Conservation (phyloP, 2,797 vertebrate species). For the Manis javanica region DNA sequence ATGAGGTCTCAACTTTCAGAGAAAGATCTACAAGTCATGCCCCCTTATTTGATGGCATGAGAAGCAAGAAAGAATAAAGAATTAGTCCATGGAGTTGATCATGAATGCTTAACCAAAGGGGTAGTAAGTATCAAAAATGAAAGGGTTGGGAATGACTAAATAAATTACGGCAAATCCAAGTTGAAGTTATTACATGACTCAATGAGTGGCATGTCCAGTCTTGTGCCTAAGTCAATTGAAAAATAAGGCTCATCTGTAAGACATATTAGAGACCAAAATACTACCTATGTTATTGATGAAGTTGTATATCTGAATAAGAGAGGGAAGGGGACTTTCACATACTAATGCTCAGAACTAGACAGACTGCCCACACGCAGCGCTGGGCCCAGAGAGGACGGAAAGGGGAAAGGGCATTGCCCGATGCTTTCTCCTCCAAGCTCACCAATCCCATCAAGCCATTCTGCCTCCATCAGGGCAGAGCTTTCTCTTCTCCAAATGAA, state of each 20-base stretch:
- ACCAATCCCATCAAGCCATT: background rate
- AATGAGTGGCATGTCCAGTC: background rate
- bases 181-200: background rate
- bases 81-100: background rate
- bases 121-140: background rate
- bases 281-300: background rate
- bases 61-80: background rate
- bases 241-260: background rate
- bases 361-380: background rate
- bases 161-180: background rate
- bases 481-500: slow-evolving; percentile 42
- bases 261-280: background rate
- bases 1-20: background rate
- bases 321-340: background rate
- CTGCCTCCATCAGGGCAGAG: background rate
- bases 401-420: background rate
- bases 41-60: background rate
- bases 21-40: background rate
- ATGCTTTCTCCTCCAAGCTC: background rate
- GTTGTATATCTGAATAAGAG: background rate
- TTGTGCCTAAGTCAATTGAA: background rate
- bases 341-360: background rate
- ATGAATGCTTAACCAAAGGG: background rate
- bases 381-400: background rate
- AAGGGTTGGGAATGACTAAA: background rate